These are phyloP conservation scores for Eutolmus rufibarbis DNA, from an alignment of 2,888 invertebrate genomes.

Conservation along the genomic window DNA sequence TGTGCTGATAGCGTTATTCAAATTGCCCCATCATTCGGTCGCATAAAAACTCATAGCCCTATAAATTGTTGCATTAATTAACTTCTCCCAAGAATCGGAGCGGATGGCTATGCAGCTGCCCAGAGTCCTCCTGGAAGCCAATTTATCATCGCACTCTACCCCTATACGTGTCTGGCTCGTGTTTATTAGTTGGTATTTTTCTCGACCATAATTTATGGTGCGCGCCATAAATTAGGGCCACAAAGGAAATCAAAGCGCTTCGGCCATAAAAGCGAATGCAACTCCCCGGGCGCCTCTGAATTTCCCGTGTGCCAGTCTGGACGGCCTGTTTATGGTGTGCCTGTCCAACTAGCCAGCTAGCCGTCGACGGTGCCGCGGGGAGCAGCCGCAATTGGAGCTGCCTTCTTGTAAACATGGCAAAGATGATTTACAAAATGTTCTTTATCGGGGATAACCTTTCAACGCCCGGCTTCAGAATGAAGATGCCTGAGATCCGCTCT, in stretches of 20 bases:
- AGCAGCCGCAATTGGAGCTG: not conserved
- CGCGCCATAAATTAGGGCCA: not conserved
- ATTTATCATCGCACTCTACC: not conserved
- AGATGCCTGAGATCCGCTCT: not conserved
- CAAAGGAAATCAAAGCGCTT: not conserved
- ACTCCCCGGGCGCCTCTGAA: not conserved
- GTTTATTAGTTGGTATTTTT: slow-evolving; percentile 11
- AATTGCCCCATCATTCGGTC: not conserved
- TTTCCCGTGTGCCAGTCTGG: not conserved
- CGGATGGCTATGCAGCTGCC: not conserved
- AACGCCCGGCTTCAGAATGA: not conserved
- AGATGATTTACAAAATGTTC: slow-evolving; percentile 5
- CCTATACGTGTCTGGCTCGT: not conserved
- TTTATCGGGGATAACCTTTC: slow-evolving; percentile 1
- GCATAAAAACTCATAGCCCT: not conserved
- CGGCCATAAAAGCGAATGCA: not conserved
- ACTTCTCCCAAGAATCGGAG: not conserved
- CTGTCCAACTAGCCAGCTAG: not conserved
- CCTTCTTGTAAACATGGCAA: not conserved
- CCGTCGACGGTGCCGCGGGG: not conserved
- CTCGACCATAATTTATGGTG: not conserved
- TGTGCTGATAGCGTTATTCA: not conserved
- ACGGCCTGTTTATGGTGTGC: not conserved
- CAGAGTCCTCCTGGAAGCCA: not conserved
- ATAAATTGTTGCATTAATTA: not conserved